These are phyloP conservation scores for Thera obeliscata DNA, from an alignment of 2,888 invertebrate species.

Conservation along the genomic window DNA sequence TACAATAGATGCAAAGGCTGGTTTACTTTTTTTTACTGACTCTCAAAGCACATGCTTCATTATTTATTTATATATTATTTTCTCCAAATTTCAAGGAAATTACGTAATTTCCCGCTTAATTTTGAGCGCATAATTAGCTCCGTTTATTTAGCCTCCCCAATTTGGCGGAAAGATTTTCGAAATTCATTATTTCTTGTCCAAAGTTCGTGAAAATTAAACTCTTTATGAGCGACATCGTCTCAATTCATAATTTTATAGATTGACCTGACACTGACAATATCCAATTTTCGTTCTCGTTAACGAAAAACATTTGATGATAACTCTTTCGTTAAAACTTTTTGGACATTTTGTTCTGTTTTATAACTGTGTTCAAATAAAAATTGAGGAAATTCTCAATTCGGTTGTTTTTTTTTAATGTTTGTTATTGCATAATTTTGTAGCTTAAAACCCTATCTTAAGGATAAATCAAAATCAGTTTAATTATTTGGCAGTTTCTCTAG, in stretches of 20 bases:
- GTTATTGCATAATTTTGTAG: too few species aligned
- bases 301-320: constrained; percentile 10
- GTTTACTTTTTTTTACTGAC: too few species aligned
- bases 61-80: too few species aligned
- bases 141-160: constrained; percentile 22
- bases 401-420: too few species aligned
- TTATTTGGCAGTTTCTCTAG: too few species aligned
- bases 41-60: too few species aligned
- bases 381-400: too few species aligned
- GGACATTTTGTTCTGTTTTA: not conserved
- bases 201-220: constrained; percentile 23
- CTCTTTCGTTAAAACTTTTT: not conserved
- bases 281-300: constrained; percentile 33
- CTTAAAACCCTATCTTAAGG: too few species aligned
- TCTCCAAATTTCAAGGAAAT: not conserved
- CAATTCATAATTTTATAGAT: constrained; percentile 35
- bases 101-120: constrained; percentile 2
- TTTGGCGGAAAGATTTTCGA: constrained; percentile 17
- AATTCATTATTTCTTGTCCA: constrained; percentile 17
- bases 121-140: constrained; percentile 18
- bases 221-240: constrained; percentile 29
- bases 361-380: not conserved
- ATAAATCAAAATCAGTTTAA: too few species aligned
- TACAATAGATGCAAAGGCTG: too few species aligned
- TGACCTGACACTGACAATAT: constrained; percentile 30